Evolutionary conservation across 2,888 invertebrate species (phyloP).

Genomic region (Chydorus sphaericus): DNA sequence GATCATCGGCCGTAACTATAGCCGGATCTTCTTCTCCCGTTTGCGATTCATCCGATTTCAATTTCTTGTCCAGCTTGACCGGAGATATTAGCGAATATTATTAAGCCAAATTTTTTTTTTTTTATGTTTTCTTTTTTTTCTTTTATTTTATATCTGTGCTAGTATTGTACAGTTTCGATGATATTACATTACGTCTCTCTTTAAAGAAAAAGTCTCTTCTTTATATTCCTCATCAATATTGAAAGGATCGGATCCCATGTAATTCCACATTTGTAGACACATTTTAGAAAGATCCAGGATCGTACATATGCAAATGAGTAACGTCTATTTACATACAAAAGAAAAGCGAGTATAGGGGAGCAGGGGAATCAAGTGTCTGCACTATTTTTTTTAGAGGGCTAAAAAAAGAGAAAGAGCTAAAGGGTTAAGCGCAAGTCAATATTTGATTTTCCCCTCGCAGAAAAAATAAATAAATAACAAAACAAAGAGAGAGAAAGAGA

Average conservation of each 20-base stretch:
- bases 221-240: too few species aligned
- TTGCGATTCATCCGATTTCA: constrained; percentile 85
- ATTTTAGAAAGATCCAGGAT: not conserved
- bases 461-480: not conserved
- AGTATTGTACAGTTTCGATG: too few species aligned
- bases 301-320: not conserved
- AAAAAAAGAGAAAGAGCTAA: not conserved
- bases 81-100: constrained; percentile 90
- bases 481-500: not conserved
- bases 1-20: not conserved
- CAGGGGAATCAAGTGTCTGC: not conserved
- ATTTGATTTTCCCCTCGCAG: not conserved
- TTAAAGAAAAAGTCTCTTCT: too few species aligned
- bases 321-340: not conserved
- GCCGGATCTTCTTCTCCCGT: constrained; percentile 30
- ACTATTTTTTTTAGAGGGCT: not conserved
- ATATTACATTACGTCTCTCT: too few species aligned
- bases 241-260: too few species aligned
- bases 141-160: too few species aligned
- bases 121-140: not conserved
- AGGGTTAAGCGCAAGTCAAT: not conserved
- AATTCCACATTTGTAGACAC: too few species aligned
- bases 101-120: constrained; percentile 35
- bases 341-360: not conserved
- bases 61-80: constrained; percentile 79